Percentiles rank a stretch among this genome's conserved stretches.
These are phyloP conservation scores for Lophura nycthemera DNA, from an alignment of 2,113 vertebrate species.

Conservation along the genomic window DNA sequence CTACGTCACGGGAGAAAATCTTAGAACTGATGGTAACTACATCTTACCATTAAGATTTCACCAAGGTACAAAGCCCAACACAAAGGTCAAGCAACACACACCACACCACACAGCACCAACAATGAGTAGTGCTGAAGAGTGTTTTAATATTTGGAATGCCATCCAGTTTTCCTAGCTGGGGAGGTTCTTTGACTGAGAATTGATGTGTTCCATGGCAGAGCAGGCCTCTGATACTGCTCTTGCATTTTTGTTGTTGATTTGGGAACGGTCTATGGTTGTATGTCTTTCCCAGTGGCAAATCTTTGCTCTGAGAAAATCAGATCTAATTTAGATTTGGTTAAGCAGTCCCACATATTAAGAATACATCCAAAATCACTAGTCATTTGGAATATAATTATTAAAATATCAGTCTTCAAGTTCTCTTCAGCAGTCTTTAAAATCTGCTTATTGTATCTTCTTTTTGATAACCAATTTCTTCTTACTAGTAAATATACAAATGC, in stretches of 20 bases:
- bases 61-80: accelerated
- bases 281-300: neutral
- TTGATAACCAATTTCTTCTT: neutral
- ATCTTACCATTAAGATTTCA: neutral
- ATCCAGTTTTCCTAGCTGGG: neutral
- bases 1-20: neutral
- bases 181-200: neutral
- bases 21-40: neutral
- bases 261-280: neutral
- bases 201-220: accelerated
- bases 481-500: neutral
- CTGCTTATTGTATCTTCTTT: neutral
- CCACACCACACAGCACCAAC: accelerated
- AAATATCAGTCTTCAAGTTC: neutral
- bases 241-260: neutral
- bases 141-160: neutral
- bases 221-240: neutral
- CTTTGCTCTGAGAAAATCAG: neutral
- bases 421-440: neutral
- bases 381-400: neutral
- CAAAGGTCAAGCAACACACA: neutral
- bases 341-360: neutral
- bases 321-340: neutral
- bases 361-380: neutral
- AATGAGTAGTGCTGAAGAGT: neutral